phyloP scores from a whole-genome alignment of 53 echinoderm and acorn worm species.

The Mesocentrotus franciscanus region DNA sequence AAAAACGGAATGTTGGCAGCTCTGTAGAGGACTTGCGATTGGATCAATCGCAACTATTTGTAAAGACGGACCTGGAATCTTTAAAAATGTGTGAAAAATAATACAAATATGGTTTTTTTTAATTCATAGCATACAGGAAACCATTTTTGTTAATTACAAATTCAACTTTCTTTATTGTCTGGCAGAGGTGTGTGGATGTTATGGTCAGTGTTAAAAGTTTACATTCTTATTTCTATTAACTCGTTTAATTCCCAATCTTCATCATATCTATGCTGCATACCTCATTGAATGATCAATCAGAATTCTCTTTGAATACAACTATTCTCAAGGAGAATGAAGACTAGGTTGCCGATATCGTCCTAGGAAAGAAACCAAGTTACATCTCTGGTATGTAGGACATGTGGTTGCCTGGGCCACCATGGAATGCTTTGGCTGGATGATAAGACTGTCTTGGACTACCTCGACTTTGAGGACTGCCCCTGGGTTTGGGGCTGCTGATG shows the following conservation, averaged over 20 bases:
- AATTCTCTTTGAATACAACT: neutral
- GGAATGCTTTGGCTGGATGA: neutral
- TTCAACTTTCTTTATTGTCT: neutral
- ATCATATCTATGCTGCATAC: neutral
- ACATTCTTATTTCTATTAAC: neutral
- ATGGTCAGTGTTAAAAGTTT: neutral
- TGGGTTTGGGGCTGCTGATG: neutral
- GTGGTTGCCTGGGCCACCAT: neutral
- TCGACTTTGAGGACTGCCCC: neutral
- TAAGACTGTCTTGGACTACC: neutral
- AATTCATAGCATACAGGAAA: neutral
- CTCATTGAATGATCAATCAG: neutral
- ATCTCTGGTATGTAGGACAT: neutral
- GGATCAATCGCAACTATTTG: too few relatives aligned
- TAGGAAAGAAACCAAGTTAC: neutral
- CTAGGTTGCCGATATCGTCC: neutral
- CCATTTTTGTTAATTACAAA: neutral
- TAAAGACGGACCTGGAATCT: too few relatives aligned
- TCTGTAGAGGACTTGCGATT: too few relatives aligned
- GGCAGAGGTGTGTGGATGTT: neutral
- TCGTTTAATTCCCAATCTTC: neutral
- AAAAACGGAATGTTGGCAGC: too few relatives aligned
- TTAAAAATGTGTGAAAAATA: too few relatives aligned
- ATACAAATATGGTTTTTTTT: too few relatives aligned
- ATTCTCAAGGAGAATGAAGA: neutral